Base-by-base conservation (phyloP, 1,140 invertebrate genomes). In the Diuraphis noxia region DNA sequence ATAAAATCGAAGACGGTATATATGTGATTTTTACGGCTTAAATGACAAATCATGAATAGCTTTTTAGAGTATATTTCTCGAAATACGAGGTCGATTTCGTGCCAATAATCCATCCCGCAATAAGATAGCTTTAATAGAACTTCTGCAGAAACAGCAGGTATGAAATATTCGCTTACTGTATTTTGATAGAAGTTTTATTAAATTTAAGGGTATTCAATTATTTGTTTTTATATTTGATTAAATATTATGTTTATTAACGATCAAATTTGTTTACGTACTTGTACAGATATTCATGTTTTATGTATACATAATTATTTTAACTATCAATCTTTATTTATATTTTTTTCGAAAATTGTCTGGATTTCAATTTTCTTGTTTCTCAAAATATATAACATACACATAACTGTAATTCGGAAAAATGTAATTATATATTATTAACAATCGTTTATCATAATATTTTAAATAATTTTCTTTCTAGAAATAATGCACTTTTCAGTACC, bases 11-110 rank as follows among this genome's bases (percentile, higher is more conserved):
- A 23, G 43, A 82, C 6, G 36, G 13, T 17, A 25, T 63, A 38
- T 49, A 79, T 82, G 89, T 52, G 89, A 49, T 91, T 91, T 52
- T 52, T 81, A 82, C 34, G 40, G 89, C 43, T 91, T 91, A 81
- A 91, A 79, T 40, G 89, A 91, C 43, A 91, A 82, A 91, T 63
- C 86, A 9, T 13, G n/a, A 40, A 56, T 4, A 52, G 52, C 49
- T 88, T 56, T 88, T 63, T 13, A 46, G n/a, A 87, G 49, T n/a
- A 40, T 40, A 88, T 88, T 40, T 4, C 52, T n/a, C 19, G 49
- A 56, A 88, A 63, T 52, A 52, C 43, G 46, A 25, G 34, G 23
- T 38, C 46, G 43, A 86, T 86, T 38, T 9, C 85, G 30, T 41
- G 7, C 36, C 36, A 88, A 41, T 40, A 52, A 52, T 86, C n/a